Percentiles rank a stretch among this genome's conserved stretches.
phyloP scores from a whole-genome alignment of 2,113 vertebrate species.

The Neopipo cinnamomea region DNA sequence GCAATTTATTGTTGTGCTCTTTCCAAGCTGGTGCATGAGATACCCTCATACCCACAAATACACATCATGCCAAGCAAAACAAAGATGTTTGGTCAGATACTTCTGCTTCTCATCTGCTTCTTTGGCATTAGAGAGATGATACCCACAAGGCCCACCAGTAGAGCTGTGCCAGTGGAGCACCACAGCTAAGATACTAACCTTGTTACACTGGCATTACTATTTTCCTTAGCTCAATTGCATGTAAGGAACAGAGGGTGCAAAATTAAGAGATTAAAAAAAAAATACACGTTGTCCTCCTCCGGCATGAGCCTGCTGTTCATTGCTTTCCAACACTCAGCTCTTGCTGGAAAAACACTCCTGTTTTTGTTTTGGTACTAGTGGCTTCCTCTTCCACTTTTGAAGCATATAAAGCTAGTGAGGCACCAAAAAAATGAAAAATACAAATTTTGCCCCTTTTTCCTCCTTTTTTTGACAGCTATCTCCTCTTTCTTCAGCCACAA shows the following conservation, averaged over 20 bases:
- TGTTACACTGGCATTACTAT: neutral
- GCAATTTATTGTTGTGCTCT: neutral
- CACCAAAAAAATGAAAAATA: neutral
- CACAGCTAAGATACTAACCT: neutral
- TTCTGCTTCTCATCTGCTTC: neutral
- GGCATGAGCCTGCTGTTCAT: neutral
- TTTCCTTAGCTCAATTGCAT: neutral
- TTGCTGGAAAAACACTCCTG: neutral
- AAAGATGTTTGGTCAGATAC: neutral
- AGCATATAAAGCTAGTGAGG: neutral
- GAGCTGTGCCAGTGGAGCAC: neutral
- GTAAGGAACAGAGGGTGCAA: neutral
- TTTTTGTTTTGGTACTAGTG: neutral
- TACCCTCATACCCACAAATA: neutral
- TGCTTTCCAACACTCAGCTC: neutral
- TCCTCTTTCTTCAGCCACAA: neutral
- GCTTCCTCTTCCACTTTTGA: neutral
- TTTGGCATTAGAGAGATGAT: neutral
- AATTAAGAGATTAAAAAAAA: neutral
- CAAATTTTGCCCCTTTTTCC: neutral
- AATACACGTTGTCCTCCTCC: fast-evolving
- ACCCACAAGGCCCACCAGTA: neutral
- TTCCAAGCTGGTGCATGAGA: neutral
- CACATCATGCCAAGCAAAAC: neutral
- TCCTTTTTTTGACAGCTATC: neutral